Evolutionary conservation across 2,113 vertebrate species (phyloP).

Genomic region (Jacana jacana): DNA sequence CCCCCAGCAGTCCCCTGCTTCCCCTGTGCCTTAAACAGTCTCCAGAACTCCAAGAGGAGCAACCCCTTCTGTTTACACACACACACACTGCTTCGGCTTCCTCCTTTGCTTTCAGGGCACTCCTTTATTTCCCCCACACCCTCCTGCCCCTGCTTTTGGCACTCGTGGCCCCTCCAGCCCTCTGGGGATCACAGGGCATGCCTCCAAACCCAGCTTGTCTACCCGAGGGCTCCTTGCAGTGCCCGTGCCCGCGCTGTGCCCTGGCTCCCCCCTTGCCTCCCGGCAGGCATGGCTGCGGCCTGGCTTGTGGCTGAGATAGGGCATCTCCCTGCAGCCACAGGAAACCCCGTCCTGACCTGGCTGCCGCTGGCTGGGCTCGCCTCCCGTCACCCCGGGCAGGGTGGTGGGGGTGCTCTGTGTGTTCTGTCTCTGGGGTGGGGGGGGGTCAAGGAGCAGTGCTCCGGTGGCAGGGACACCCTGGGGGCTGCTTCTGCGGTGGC

Average conservation of each 20-base stretch:
- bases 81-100: too few relatives aligned
- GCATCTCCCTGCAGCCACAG: not conserved
- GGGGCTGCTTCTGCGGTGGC: not conserved
- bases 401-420: not conserved
- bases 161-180: not conserved
- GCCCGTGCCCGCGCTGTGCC: not conserved
- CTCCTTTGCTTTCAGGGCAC: not conserved
- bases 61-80: not conserved
- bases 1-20: not conserved
- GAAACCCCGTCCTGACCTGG: not conserved
- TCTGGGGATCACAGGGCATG: not conserved
- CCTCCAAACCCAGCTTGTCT: not conserved
- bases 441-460: fast-evolving
- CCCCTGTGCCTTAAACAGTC: not conserved
- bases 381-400: not conserved
- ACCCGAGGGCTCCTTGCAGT: not conserved
- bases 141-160: not conserved
- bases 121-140: not conserved
- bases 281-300: not conserved
- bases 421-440: not conserved
- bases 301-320: conserved; percentile 35
- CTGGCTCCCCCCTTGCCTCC: too few relatives aligned
- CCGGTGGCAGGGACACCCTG: fast-evolving
- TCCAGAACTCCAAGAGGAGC: not conserved
- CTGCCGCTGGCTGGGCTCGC: fast-evolving